These are phyloP conservation scores for Oikopleura vanhoeffeni DNA, from an alignment of 23 tunicate genomes.

Conservation along the genomic window DNA sequence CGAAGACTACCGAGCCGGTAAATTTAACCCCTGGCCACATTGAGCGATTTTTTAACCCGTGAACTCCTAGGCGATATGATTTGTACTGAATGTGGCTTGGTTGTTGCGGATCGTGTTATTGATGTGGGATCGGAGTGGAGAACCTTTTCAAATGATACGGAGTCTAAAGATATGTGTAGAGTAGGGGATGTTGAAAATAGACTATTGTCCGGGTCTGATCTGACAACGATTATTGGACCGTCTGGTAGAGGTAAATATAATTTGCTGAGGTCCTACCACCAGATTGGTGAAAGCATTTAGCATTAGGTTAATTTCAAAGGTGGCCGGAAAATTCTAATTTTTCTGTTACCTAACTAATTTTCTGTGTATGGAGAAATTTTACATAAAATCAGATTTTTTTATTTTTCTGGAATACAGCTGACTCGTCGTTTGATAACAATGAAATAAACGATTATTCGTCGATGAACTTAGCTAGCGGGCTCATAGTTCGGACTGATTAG, in stretches of 20 bases:
- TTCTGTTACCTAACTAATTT: no score
- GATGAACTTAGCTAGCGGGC: no score
- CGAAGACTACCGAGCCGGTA: conserved; percentile 16
- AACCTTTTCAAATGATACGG: conserved; percentile 89
- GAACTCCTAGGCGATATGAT: not conserved
- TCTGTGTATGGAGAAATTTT: no score
- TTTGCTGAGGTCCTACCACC: no score
- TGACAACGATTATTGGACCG: conserved; percentile 83
- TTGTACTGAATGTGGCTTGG: conserved; percentile 17
- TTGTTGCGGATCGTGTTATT: conserved; percentile 15
- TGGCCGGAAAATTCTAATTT: no score
- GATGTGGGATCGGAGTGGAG: conserved; percentile 62
- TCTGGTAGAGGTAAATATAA: conserved; percentile 31
- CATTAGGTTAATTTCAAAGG: no score
- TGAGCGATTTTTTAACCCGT: not conserved
- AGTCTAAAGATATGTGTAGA: conserved; percentile 63
- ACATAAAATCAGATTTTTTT: no score
- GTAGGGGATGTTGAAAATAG: conserved; percentile 95
- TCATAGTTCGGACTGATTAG: no score
- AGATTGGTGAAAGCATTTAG: no score
- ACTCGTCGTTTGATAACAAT: no score
- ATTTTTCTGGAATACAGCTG: no score
- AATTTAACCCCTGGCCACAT: not conserved
- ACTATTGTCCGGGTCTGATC: conserved; percentile 68
- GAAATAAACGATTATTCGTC: no score